phyloP scores from a whole-genome alignment of 2,113 vertebrate genomes.

The Oenanthe oenanthe region DNA sequence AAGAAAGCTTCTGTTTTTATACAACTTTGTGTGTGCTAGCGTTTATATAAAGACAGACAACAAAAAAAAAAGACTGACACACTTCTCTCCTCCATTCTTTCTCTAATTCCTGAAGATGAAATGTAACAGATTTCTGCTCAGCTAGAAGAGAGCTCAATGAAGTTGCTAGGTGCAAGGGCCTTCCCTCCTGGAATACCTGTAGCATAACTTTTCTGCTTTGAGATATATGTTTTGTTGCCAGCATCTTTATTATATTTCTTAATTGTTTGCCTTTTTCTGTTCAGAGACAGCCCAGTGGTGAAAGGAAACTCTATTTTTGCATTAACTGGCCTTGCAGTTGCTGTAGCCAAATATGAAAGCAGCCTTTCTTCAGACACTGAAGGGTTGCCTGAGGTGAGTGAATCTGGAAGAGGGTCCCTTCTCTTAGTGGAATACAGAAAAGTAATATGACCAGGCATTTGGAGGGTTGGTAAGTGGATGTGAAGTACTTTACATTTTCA shows the following conservation, averaged over 20 bases:
- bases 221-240: neutral
- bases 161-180: neutral
- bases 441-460: neutral
- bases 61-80: neutral
- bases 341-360: constrained; percentile 86
- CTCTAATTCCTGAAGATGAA: neutral
- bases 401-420: neutral
- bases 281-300: constrained; percentile 92
- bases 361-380: constrained; percentile 83
- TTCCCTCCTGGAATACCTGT: neutral
- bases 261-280: constrained; percentile 13
- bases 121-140: neutral
- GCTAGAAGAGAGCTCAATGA: neutral
- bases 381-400: constrained; percentile 79
- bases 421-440: neutral
- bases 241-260: neutral
- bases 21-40: neutral
- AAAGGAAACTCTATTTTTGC: constrained; percentile 94
- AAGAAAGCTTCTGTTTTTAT: neutral
- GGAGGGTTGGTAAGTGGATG: neutral
- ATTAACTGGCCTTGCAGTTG: constrained; percentile 87
- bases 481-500: neutral
- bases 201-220: neutral
- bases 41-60: neutral
- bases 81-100: neutral